These are phyloP conservation scores for Amphipyra berbera DNA, from an alignment of 2,888 invertebrate species.

Conservation along the genomic window DNA sequence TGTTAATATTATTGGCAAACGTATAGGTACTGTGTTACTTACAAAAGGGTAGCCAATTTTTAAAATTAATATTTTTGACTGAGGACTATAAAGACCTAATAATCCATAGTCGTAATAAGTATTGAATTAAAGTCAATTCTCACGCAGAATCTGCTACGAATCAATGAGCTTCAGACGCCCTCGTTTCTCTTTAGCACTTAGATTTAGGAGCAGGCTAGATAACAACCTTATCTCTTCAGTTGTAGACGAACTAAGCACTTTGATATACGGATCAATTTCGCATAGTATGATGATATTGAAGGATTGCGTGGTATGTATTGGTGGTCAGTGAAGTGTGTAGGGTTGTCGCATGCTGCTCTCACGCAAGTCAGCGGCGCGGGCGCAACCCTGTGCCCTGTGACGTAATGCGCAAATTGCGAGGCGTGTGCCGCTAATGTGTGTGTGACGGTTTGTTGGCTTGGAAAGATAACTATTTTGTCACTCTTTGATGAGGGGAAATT, in stretches of 20 bases:
- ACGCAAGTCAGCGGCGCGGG: slow-evolving; percentile 37
- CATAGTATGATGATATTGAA: background rate
- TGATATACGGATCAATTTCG: slow-evolving; percentile 2
- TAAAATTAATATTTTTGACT: no score
- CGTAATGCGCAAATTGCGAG: slow-evolving; percentile 58
- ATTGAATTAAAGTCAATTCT: background rate
- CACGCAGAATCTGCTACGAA: slow-evolving; percentile 6
- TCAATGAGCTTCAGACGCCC: slow-evolving; percentile 4
- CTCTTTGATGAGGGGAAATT: slow-evolving; percentile 30
- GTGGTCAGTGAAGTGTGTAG: slow-evolving; percentile 55
- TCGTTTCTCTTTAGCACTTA: background rate
- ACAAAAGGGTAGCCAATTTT: no score
- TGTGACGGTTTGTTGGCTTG: slow-evolving; percentile 51
- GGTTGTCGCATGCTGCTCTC: slow-evolving; percentile 43
- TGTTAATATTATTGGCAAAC: background rate
- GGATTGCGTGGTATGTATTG: slow-evolving; percentile 34
- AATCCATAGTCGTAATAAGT: background rate
- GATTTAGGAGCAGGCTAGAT: background rate
- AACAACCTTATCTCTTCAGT: background rate
- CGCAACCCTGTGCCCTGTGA: slow-evolving; percentile 31
- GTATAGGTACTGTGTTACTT: no score
- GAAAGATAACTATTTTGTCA: slow-evolving; percentile 51
- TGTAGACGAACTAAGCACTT: background rate
- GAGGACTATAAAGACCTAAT: background rate
- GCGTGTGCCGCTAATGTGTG: slow-evolving; percentile 59